These are phyloP conservation scores for Holothuria scabra DNA, from an alignment of 53 echinoderm and acorn worm genomes.

Conservation along the genomic window DNA sequence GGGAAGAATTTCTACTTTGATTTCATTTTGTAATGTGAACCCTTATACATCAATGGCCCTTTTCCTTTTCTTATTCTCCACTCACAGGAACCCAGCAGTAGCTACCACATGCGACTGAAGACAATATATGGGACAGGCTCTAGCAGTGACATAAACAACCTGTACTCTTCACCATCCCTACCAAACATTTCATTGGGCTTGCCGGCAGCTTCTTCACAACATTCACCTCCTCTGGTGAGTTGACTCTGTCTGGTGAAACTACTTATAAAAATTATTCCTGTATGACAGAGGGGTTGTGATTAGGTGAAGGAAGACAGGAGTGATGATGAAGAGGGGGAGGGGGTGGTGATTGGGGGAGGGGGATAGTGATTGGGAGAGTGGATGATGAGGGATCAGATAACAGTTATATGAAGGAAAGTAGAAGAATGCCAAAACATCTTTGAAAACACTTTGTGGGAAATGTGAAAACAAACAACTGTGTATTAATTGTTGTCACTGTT, in stretches of 20 bases:
- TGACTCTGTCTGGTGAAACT: too few species aligned
- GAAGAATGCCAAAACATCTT: too few species aligned
- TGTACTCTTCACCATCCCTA: constrained; percentile 96
- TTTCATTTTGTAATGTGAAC: neutral
- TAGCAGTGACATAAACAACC: constrained; percentile 71
- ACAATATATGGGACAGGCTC: constrained; percentile 72
- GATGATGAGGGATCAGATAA: too few species aligned
- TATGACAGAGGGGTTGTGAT: too few species aligned
- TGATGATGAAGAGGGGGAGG: neutral
- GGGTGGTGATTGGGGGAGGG: neutral
- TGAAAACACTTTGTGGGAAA: too few species aligned
- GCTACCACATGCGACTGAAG: constrained; percentile 75
- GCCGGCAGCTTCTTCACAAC: constrained; percentile 77
- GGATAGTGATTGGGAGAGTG: neutral
- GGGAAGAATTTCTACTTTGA: neutral
- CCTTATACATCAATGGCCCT: neutral
- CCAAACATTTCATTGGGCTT: constrained; percentile 97
- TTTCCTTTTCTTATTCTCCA: neutral
- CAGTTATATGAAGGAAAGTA: too few species aligned
- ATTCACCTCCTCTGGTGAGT: constrained; percentile 94
- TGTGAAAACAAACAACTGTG: too few species aligned
- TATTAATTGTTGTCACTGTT: too few species aligned
- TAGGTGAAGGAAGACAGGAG: too few species aligned
- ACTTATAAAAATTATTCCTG: too few species aligned
- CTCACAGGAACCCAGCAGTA: constrained; percentile 65